A percentile compares a stretch with the other conserved stretches of the same genome.
These are phyloP conservation scores for Macrophya annulata DNA, from an alignment of 2,888 invertebrate genomes.

Conservation along the genomic window DNA sequence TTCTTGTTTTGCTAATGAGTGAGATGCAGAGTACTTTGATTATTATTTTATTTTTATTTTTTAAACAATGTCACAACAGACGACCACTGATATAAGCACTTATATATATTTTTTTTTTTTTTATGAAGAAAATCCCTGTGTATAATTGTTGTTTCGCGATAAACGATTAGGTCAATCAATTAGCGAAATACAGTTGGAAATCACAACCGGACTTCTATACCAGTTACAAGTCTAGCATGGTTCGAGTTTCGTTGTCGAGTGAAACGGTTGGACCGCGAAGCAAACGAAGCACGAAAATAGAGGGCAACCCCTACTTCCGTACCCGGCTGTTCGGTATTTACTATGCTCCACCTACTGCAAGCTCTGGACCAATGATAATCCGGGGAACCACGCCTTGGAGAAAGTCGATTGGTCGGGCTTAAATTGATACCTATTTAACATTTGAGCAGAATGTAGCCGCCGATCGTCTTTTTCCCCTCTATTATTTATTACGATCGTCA, in stretches of 20 bases:
- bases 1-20: neutral
- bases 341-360: slow-evolving; percentile 59
- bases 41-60: neutral
- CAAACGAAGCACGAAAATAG: slow-evolving; percentile 63
- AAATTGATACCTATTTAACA: slow-evolving; percentile 79
- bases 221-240: slow-evolving; percentile 52
- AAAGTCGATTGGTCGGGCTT: slow-evolving; percentile 68
- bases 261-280: slow-evolving; percentile 65
- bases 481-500: slow-evolving; percentile 72
- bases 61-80: slow-evolving; percentile 13
- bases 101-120: neutral
- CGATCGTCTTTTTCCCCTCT: slow-evolving; percentile 76
- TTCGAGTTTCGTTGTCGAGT: slow-evolving; percentile 67
- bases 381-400: slow-evolving; percentile 63
- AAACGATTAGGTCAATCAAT: slow-evolving; percentile 37
- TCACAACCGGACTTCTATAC: slow-evolving; percentile 44
- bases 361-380: slow-evolving; percentile 58
- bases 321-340: slow-evolving; percentile 44
- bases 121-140: neutral
- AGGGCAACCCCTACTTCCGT: slow-evolving; percentile 51
- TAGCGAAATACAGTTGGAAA: slow-evolving; percentile 31
- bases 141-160: neutral
- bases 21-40: neutral
- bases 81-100: slow-evolving; percentile 26
- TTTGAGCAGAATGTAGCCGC: slow-evolving; percentile 77